Percentiles rank a stretch among this genome's conserved stretches.
Evolutionary conservation across 2,113 vertebrate species (phyloP).

Genomic region (Plestiodon gilberti): DNA sequence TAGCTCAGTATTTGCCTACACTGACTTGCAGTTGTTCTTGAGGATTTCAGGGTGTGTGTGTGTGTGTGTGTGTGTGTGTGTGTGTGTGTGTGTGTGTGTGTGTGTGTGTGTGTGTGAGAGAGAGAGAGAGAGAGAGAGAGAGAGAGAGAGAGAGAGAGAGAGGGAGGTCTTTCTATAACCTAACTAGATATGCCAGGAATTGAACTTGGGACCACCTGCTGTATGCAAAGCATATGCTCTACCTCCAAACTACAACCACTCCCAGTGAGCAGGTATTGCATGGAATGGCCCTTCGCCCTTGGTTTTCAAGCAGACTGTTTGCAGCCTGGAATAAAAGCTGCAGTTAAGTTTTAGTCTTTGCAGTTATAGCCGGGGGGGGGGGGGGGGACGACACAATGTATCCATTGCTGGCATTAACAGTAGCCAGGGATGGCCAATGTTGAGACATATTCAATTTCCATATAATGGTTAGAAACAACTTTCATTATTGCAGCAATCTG

Average conservation of each 20-base stretch:
- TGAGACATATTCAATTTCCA: slow-evolving; percentile 22
- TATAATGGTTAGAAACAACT: slow-evolving; percentile 11
- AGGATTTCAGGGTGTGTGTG: too few relatives aligned
- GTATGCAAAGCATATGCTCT: too few relatives aligned
- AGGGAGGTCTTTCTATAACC: too few relatives aligned
- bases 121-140: too few relatives aligned
- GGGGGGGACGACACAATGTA: background rate
- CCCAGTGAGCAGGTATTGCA: background rate
- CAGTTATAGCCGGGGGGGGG: background rate
- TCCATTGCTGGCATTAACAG: background rate
- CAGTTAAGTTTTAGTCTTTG: slow-evolving; percentile 6
- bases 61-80: too few relatives aligned
- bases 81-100: too few relatives aligned
- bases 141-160: too few relatives aligned
- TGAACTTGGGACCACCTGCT: too few relatives aligned
- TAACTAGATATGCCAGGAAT: too few relatives aligned
- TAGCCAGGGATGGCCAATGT: background rate
- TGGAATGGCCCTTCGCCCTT: background rate
- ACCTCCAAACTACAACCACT: background rate
- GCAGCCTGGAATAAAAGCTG: slow-evolving; percentile 8
- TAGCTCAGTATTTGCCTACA: too few relatives aligned
- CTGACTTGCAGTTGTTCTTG: too few relatives aligned
- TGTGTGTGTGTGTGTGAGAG: too few relatives aligned
- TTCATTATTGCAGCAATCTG: slow-evolving; percentile 3
- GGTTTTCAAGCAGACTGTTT: background rate